Conservation (phyloP, 2,888 invertebrate genomes). For the Belgica antarctica region DNA sequence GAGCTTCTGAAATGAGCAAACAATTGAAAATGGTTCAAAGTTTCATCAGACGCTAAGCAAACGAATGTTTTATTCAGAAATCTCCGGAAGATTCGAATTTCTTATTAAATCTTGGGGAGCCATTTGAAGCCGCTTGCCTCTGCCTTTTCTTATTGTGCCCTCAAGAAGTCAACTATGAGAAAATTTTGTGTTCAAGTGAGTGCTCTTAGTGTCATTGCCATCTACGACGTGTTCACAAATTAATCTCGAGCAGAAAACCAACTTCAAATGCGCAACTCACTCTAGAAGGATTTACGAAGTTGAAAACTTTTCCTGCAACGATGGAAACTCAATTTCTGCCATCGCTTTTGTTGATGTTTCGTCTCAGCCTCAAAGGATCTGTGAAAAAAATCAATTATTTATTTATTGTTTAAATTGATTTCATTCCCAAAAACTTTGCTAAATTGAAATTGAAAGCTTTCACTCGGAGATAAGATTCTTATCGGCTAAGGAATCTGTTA, state of each 20-base stretch:
- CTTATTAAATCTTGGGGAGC: conserved; percentile 13
- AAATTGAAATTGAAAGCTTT: neutral
- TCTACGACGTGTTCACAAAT: too few species aligned
- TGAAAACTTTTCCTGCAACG: neutral
- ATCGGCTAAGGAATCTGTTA: neutral
- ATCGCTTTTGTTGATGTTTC: neutral
- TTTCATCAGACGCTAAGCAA: neutral
- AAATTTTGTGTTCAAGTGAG: conserved; percentile 9
- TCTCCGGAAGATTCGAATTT: neutral
- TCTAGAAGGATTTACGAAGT: neutral
- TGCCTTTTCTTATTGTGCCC: neutral
- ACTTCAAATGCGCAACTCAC: too few species aligned
- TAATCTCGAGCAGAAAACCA: too few species aligned
- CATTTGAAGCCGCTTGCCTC: neutral
- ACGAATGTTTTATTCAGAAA: neutral
- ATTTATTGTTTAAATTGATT: neutral
- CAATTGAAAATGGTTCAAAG: conserved; percentile 7
- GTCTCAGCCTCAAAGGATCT: neutral
- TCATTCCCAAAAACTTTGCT: neutral
- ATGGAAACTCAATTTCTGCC: neutral
- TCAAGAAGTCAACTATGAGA: conserved; percentile 4
- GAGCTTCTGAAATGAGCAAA: conserved; percentile 2
- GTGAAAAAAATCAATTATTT: neutral
- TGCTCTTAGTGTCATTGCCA: too few species aligned
- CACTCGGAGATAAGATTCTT: neutral